These are phyloP conservation scores for Nomada fucata DNA, from an alignment of 2,888 invertebrate species.

Conservation along the genomic window DNA sequence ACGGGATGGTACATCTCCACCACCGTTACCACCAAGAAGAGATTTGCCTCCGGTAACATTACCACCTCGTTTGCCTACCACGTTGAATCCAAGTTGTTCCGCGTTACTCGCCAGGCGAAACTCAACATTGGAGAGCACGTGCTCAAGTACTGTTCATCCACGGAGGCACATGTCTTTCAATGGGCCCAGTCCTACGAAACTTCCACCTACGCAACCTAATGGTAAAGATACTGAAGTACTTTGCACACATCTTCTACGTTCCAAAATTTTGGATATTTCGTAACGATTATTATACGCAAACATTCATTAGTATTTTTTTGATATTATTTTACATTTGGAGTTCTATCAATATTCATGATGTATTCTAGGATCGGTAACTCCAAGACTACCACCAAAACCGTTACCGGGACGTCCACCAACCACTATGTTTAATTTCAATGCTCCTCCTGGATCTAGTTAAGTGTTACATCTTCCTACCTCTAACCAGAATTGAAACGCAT, in stretches of 20 bases:
- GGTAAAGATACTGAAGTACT: conserved; percentile 67
- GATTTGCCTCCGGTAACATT: conserved; percentile 77
- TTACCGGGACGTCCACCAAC: conserved; percentile 81
- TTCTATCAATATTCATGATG: not conserved
- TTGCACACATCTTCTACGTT: not conserved
- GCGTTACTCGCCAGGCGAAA: conserved; percentile 82
- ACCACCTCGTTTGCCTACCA: conserved; percentile 79
- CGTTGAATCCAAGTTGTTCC: conserved; percentile 80
- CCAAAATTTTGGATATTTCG: too few species aligned
- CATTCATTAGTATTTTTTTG: too few species aligned
- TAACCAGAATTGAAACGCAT: conserved; percentile 53
- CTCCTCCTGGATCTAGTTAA: conserved; percentile 81
- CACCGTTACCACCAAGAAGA: conserved; percentile 88
- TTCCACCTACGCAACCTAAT: conserved; percentile 81
- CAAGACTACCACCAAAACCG: conserved; percentile 82
- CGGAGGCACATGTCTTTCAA: conserved; percentile 83
- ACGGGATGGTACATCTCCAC: conserved; percentile 88
- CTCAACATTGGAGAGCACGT: conserved; percentile 80
- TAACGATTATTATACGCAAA: too few species aligned
- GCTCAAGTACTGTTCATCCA: conserved; percentile 73
- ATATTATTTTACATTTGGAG: not conserved
- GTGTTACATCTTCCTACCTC: conserved; percentile 65
- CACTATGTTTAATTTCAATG: conserved; percentile 83
- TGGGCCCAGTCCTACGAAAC: conserved; percentile 82
- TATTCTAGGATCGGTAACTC: conserved; percentile 80